A percentile compares a stretch with the other conserved stretches of the same genome.
phyloP scores from a whole-genome alignment of 2,113 vertebrate genomes.

The Esox niger region DNA sequence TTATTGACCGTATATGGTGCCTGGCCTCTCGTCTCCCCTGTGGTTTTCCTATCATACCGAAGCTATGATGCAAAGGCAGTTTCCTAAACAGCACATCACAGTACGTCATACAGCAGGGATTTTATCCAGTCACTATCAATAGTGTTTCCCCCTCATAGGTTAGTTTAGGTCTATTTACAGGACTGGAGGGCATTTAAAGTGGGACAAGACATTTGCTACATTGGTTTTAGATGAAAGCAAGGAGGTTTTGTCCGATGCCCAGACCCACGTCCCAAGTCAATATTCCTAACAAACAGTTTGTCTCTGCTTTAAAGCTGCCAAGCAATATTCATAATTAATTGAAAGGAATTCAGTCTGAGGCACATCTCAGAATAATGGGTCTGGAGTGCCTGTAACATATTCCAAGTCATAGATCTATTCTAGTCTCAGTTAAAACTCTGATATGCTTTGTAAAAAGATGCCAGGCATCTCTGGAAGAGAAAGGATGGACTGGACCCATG shows the following conservation, averaged over 20 bases:
- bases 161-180: neutral
- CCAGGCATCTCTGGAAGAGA: neutral
- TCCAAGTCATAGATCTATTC: slow-evolving; percentile 20
- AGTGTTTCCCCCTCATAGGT: neutral
- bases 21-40: neutral
- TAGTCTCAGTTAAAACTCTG: slow-evolving; percentile 2
- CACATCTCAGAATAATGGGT: slow-evolving; percentile 34
- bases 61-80: slow-evolving; percentile 1
- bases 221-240: neutral
- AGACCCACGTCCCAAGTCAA: slow-evolving; percentile 11
- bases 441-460: neutral
- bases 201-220: too few relatives aligned
- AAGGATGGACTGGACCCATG: neutral
- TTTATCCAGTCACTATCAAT: neutral
- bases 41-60: neutral
- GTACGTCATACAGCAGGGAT: neutral
- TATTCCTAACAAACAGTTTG: slow-evolving; percentile 13
- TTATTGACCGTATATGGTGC: neutral
- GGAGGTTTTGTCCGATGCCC: neutral
- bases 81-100: neutral
- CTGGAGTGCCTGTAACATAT: slow-evolving; percentile 14
- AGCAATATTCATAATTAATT: slow-evolving; percentile 8
- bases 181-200: neutral
- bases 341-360: slow-evolving; percentile 12
- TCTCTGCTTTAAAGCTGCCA: slow-evolving; percentile 15